These are phyloP conservation scores for Lasiurus cinereus DNA, from an alignment of 2,113 vertebrate species.

Conservation along the genomic window DNA sequence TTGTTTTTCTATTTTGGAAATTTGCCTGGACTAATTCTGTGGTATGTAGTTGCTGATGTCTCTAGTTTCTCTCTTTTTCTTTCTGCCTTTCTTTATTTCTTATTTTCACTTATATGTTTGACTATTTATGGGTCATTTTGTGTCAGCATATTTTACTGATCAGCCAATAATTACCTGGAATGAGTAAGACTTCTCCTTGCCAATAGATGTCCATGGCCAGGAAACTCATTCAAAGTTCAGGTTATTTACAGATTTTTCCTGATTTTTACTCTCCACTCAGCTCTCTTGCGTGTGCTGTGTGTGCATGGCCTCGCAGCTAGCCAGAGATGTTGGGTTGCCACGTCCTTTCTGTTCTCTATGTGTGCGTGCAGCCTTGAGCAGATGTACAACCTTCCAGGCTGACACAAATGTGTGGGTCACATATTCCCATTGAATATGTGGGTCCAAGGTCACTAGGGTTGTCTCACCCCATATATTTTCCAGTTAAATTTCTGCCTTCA, in stretches of 20 bases:
- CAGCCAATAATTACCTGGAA: background rate
- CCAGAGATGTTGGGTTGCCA: background rate
- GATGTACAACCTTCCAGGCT: fast-evolving
- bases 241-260: background rate
- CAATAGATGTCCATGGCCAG: background rate
- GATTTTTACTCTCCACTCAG: background rate
- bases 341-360: background rate
- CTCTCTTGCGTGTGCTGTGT: background rate
- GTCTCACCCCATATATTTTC: background rate
- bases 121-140: background rate
- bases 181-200: background rate
- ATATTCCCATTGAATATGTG: too few relatives aligned
- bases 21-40: background rate
- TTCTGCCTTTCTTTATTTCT: background rate
- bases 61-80: background rate
- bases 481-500: background rate
- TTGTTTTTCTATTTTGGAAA: background rate
- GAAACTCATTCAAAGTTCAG: background rate
- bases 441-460: background rate
- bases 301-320: background rate
- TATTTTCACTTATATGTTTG: background rate
- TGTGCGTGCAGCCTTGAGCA: background rate
- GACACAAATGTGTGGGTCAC: background rate
- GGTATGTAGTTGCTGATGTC: background rate
- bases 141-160: background rate